These are phyloP conservation scores for Drosophila diplacantha DNA, from an alignment of 2,888 invertebrate genomes.

Conservation along the genomic window DNA sequence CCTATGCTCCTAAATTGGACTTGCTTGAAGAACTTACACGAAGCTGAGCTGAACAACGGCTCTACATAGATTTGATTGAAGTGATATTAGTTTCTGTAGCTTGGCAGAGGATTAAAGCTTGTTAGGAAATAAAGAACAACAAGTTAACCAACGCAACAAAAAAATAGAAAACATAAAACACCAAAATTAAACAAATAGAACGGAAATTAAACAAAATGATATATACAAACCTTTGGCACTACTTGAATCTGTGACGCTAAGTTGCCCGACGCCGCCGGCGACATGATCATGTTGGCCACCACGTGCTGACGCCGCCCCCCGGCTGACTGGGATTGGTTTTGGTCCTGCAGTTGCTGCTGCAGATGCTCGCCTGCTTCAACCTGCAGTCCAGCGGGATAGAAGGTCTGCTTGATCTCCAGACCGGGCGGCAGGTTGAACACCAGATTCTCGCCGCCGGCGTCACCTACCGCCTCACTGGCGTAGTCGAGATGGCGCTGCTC, in stretches of 20 bases:
- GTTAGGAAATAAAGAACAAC: constrained; percentile 11
- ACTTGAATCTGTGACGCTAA: constrained; percentile 78
- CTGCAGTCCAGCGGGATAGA: constrained; percentile 57
- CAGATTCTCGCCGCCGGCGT: constrained; percentile 67
- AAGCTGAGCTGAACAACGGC: neutral
- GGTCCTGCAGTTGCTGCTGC: constrained; percentile 58
- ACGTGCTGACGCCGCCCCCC: constrained; percentile 70
- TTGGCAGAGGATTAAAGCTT: constrained; percentile 1
- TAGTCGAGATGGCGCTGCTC: constrained; percentile 74
- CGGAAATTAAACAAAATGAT: constrained; percentile 69
- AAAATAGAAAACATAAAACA: constrained; percentile 29
- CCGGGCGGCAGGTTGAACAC: constrained; percentile 75
- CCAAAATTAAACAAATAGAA: constrained; percentile 50
- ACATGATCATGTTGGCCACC: constrained; percentile 76
- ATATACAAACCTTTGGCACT: constrained; percentile 78
- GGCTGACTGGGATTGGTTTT: constrained; percentile 53
- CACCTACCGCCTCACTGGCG: constrained; percentile 45
- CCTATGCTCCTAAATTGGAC: neutral
- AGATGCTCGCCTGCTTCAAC: constrained; percentile 59
- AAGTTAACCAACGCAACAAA: constrained; percentile 26
- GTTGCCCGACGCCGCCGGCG: constrained; percentile 67
- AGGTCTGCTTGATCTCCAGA: constrained; percentile 74
- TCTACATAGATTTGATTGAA: neutral
- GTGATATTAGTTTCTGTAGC: neutral
- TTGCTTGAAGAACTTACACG: neutral